Base-by-base conservation (phyloP, 2,797 vertebrate genomes). In the Notoglanidium macrostoma region DNA sequence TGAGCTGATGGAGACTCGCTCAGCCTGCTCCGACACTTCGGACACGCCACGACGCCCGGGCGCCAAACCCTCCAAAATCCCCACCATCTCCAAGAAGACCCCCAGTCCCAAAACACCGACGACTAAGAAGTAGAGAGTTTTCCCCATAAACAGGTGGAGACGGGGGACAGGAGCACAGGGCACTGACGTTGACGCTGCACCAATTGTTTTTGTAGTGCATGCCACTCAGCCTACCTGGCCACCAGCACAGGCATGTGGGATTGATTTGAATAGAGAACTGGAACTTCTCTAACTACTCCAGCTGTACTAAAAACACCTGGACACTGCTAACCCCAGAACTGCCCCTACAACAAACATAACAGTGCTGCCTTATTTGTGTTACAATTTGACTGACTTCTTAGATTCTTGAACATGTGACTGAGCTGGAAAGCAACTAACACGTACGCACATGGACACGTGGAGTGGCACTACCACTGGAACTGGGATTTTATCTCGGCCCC, bases 71-170 rank as follows among this genome's bases (percentile, higher is more conserved):
- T 99, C 98, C 91, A 99, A 99, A 94, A 99, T 99, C 92, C 98
- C 98, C 59, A 99, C 97, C 91, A 99, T 98, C 93, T 97, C 97
- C 85, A 99, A 99, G 95, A 99, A 99, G 92, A 78, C 96, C 85
- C 96, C 97, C 91, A 97, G 97, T 26, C 94, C 96, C 11, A 99
- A 98, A 94, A 96, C 97, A 11, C 93, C 96, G 0, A 94, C 94
- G 17, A 92, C 95, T 0, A 99, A 97, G 90, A 98, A 98, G 94
- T 99, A 97, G 91, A 77, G 1, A 17, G 32, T 14, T 88, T 79
- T 72, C 57, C 61, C 35, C 26, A 61, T 67, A 21, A 65, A 32
- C 67, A 49, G 89, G 19, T 83, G 85, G 91, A 90, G 90, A 85
- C 5, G 76, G 89, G 90, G 17, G 61, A 70, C 23, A 73, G 79